Conservation (phyloP, 1,140 invertebrate species). For the Sinella curviseta region DNA sequence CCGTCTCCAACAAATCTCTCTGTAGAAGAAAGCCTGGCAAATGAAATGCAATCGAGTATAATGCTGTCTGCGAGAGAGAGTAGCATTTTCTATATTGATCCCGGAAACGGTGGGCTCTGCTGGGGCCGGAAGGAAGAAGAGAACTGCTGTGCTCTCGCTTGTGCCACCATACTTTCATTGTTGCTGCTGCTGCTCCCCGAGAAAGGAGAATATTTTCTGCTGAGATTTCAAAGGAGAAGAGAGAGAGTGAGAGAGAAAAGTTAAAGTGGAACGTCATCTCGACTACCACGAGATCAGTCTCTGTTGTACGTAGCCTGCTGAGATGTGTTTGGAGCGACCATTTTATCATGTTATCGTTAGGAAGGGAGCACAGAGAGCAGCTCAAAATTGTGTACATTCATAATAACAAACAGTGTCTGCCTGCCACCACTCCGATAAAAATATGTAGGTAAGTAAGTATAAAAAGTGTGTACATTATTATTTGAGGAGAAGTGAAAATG, state of each 20-base stretch:
- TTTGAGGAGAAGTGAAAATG: background rate
- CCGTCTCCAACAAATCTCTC: too few species aligned
- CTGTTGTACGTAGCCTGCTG: background rate
- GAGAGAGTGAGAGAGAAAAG: too few species aligned
- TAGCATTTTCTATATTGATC: conserved; percentile 19
- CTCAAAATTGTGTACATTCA: too few species aligned
- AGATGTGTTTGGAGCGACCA: too few species aligned
- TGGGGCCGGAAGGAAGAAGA: conserved; percentile 17
- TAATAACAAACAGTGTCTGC: too few species aligned
- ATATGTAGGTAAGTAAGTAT: background rate
- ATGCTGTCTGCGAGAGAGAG: too few species aligned
- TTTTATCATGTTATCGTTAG: too few species aligned
- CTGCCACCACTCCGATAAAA: too few species aligned
- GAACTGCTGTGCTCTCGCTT: conserved; percentile 1
- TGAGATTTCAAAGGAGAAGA: conserved; percentile 3
- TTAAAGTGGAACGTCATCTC: conserved; percentile 1
- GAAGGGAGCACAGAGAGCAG: too few species aligned
- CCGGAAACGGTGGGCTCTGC: conserved; percentile 23
- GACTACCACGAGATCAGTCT: background rate
- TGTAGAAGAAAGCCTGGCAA: too few species aligned
- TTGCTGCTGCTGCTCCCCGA: background rate
- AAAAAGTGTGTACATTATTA: background rate
- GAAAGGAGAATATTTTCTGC: conserved; percentile 3
- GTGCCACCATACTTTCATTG: background rate
- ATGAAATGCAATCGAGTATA: too few species aligned